phyloP scores from a whole-genome alignment of 2,113 vertebrate genomes.

The Scortum barcoo region DNA sequence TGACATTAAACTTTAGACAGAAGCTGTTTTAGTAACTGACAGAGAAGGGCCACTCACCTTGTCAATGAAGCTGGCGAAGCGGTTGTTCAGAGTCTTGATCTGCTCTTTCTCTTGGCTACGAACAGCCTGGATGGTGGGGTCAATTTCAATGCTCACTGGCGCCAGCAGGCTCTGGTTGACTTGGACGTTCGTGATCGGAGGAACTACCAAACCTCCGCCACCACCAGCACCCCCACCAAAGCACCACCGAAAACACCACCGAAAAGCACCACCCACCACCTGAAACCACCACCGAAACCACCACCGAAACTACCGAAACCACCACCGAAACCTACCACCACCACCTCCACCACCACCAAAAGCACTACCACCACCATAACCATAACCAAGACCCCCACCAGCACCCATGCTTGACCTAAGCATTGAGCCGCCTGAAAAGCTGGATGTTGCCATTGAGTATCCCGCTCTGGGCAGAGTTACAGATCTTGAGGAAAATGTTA shows the following conservation, averaged over 20 bases:
- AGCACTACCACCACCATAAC: conserved; percentile 45
- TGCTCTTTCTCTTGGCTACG: conserved; percentile 92
- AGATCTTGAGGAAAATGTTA: conserved; percentile 38
- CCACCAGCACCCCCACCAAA: conserved; percentile 7
- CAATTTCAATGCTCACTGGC: conserved; percentile 89
- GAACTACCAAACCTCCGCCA: conserved; percentile 49
- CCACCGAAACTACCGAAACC: conserved; percentile 48
- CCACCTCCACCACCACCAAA: conserved; percentile 43
- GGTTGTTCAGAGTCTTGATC: conserved; percentile 94
- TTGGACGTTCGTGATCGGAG: conserved; percentile 87
- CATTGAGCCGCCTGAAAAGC: background rate
- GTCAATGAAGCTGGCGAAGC: conserved; percentile 89
- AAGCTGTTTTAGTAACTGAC: background rate
- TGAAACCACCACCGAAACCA: conserved; percentile 46
- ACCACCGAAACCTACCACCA: conserved; percentile 40
- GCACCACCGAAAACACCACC: conserved; percentile 59
- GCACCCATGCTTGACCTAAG: conserved; percentile 1
- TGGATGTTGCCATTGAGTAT: background rate
- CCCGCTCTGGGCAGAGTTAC: background rate
- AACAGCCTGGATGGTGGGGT: conserved; percentile 89
- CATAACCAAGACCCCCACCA: conserved; percentile 2
- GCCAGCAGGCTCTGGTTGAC: conserved; percentile 88
- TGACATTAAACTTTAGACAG: background rate
- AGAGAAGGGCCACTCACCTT: conserved; percentile 86
- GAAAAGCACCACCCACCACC: conserved; percentile 48